Percentiles rank a stretch among this genome's conserved stretches.
These are phyloP conservation scores for Thalassarche chlororhynchos DNA, from an alignment of 2,113 vertebrate genomes.

Conservation along the genomic window DNA sequence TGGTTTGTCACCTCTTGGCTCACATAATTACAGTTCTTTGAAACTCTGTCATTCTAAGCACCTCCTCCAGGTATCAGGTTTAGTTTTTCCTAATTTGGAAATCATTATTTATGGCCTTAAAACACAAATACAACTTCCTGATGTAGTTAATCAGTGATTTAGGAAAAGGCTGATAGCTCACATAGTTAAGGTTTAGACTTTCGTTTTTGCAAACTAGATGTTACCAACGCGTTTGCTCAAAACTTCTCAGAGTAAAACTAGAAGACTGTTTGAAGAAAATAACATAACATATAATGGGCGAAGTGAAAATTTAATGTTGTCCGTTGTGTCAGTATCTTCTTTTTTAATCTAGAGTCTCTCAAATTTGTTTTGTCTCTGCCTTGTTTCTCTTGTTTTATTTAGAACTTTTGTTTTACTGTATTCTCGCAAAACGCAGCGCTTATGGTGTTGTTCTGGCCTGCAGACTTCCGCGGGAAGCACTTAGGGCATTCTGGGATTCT, in stretches of 20 bases:
- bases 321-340: accelerated
- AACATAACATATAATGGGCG: no score
- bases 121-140: not conserved
- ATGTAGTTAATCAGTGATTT: not conserved
- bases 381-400: not conserved
- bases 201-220: not conserved
- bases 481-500: no score
- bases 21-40: not conserved
- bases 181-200: not conserved
- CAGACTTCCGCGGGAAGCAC: not conserved
- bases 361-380: not conserved
- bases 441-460: not conserved
- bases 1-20: not conserved
- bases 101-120: not conserved
- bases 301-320: not conserved
- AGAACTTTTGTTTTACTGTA: not conserved
- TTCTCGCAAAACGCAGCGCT: accelerated
- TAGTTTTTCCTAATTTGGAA: not conserved
- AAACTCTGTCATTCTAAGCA: not conserved
- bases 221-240: not conserved
- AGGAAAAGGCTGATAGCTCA: not conserved
- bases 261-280: not conserved
- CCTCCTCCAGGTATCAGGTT: not conserved
- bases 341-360: not conserved
- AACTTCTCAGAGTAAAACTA: not conserved